phyloP scores from a whole-genome alignment of 2,113 vertebrate genomes.

The Dermatemys mawii region DNA sequence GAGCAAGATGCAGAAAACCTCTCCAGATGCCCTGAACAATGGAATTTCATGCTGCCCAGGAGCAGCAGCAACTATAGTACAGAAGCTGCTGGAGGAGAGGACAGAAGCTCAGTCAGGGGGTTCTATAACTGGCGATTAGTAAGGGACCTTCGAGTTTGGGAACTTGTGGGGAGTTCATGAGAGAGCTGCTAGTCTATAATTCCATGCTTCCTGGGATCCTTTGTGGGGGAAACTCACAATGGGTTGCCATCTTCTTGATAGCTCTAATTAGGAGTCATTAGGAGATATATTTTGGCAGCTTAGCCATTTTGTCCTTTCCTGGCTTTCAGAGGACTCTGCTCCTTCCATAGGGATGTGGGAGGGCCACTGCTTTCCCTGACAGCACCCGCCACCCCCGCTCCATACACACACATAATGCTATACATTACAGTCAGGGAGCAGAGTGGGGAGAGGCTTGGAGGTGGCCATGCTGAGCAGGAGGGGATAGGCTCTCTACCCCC shows the following conservation, averaged over 20 bases:
- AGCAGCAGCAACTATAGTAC: background rate
- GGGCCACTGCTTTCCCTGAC: background rate
- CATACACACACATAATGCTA: too few species aligned
- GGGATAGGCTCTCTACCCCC: background rate
- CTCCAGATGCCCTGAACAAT: background rate
- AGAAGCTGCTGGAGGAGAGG: background rate
- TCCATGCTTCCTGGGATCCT: background rate
- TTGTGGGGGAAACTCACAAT: background rate
- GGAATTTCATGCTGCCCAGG: background rate
- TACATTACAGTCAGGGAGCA: background rate
- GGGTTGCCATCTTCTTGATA: background rate
- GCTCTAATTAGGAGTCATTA: background rate
- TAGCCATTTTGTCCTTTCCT: background rate
- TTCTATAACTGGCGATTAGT: rapidly evolving
- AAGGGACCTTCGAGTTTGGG: background rate
- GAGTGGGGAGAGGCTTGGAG: background rate
- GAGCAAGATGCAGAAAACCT: background rate
- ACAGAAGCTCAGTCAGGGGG: background rate
- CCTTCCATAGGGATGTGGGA: background rate
- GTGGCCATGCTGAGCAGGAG: background rate
- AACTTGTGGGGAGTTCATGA: background rate
- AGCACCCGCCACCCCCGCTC: too few species aligned
- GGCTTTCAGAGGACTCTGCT: background rate
- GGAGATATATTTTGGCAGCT: background rate
- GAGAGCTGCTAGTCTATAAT: background rate